Base-by-base conservation (phyloP, 2,797 vertebrate species). In the Etheostoma nigrum region DNA sequence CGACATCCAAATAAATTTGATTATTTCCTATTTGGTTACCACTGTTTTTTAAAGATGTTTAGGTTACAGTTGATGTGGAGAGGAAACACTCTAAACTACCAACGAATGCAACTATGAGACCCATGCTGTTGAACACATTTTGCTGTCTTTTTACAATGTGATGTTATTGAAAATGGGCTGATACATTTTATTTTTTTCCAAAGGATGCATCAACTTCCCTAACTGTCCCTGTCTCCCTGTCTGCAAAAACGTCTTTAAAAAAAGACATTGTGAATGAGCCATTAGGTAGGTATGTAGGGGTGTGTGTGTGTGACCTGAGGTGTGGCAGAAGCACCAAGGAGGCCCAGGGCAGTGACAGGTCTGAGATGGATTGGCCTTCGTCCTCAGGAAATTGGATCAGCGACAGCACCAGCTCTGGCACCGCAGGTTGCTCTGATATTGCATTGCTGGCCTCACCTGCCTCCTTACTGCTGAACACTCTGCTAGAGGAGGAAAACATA, bases 291-390 rank as follows among this genome's bases (percentile, higher is more conserved):
- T 12, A 3, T 62, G 45, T 18, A 30, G 30, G 4, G 30, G 19
- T 30, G 18, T 45, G 15, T 49, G 47, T 54, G 36, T 36, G 16
- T 57, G 93, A 98, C 98, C 98, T 96, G 88, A 99, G 84, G 83
- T 99, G 98, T 45, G 98, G 97, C 57, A 99, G 95, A 21, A 99
- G 94, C 14, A 99, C 91, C 58, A 99, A 94, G 15, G 97, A 95
- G 2, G 96, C 92, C 98, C 98, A 99, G 0, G 95, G 89, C n/a
- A 91, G 92, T 1, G 97, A 96, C 82, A 99, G 95, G 81, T 96
- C 94, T 0, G 78, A 53, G 54, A 95, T 53, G 60, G 80, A 12
- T 18, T 83, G 10, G 10, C 91, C 86, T 19, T 86, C 85, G 13
- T 93, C 90, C 15, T 93, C 91, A 0, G 95, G 88, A 21, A 91